Percentiles rank a stretch among this genome's conserved stretches.
These are phyloP conservation scores for Nesogale talazaci DNA, from an alignment of 2,113 vertebrate species.

Conservation along the genomic window DNA sequence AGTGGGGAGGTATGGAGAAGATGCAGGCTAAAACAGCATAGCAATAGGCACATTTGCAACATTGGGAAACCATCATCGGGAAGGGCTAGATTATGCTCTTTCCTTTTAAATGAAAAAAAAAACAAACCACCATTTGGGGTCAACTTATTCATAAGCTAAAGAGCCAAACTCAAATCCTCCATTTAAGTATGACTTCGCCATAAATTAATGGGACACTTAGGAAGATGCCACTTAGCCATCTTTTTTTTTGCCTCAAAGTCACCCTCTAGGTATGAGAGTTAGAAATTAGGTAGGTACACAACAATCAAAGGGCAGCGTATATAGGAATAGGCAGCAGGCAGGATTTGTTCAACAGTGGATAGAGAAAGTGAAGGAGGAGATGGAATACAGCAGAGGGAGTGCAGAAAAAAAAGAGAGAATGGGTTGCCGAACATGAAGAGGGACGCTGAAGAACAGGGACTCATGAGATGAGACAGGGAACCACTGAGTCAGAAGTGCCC, in stretches of 20 bases:
- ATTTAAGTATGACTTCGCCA: neutral
- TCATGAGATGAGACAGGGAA: neutral
- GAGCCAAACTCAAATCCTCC: neutral
- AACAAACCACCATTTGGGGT: neutral
- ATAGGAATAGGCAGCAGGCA: neutral
- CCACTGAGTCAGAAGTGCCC: neutral
- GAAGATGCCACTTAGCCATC: neutral
- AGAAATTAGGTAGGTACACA: neutral
- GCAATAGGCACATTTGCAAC: neutral
- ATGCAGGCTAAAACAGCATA: neutral
- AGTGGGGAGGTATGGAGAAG: neutral
- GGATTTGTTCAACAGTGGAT: neutral
- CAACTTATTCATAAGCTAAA: neutral
- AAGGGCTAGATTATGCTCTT: neutral
- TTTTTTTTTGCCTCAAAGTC: neutral
- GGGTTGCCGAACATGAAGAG: neutral
- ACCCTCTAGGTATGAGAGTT: neutral
- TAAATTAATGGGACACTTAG: neutral
- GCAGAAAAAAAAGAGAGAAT: neutral
- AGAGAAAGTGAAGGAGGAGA: neutral
- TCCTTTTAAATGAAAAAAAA: neutral
- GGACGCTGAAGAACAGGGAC: neutral
- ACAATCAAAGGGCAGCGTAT: neutral
- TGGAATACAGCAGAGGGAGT: neutral
- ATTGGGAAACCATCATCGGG: neutral